Evolutionary conservation across 37 sponge, comb jelly and placozoan genomes (phyloP), one percentile per base, ranked within the genome.

Genomic region (Beroe forskalii): DNA sequence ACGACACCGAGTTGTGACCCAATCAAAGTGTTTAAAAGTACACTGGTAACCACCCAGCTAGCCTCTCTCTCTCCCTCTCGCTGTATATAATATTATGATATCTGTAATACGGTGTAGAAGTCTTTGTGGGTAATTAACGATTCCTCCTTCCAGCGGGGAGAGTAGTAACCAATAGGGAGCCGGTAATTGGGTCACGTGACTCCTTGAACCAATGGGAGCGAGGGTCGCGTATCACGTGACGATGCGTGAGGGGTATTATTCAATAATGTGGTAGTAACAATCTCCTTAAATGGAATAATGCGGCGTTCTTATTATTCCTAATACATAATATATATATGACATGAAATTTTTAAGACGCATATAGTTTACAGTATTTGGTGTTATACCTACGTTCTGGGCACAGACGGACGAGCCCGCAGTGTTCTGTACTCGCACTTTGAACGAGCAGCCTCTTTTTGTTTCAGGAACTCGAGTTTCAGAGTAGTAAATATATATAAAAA

Each of bases 301-400:
- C 66, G 66, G 66, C 25, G 30, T 64, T 22, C 66, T 8, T 64
- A 64, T 64, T 64, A 64, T 64, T 27, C 25, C 66, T 27, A 64
- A 64, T 64, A 64, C 66, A 64, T 64, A 22, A 48, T 48, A 48
- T 48, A 48, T 48, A 64, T 64, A 64, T 22, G 66, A 64, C 66
- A 64, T 64, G 66, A 64, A 23, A 64, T 64, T 64, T 64, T 64
- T 64, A 64, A 64, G 66, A 64, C 66, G 66, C 66, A 64, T 64
- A 64, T 64, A 64, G 66, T 64, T 64, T 64, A 64, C 66, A 30
- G 66, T 30, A n/a, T n/a, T 48, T 48, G 55, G 55, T n/a, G n/a
- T n/a, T n/a, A n/a, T n/a, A n/a, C n/a, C n/a, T n/a, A n/a, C n/a
- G n/a, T n/a, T n/a, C n/a, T n/a, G n/a, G n/a, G n/a, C n/a, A n/a